Conservation (phyloP, 2,888 invertebrate species). For the Palloptera scutellata region DNA sequence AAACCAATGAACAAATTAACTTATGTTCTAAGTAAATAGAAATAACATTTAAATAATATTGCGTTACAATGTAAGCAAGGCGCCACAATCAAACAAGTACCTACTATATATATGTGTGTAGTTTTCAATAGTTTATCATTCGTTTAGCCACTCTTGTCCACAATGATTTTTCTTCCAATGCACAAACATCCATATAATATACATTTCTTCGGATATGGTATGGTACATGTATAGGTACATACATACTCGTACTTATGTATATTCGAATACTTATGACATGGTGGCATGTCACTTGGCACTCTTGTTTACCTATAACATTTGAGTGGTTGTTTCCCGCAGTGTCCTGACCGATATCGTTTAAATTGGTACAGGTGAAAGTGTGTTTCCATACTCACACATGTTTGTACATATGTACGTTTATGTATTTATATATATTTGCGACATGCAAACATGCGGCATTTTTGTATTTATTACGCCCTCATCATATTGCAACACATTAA, state of each 20-base stretch:
- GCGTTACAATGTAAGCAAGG: no score
- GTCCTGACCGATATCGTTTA: background rate
- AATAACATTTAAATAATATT: no score
- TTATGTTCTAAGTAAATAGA: no score
- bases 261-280: constrained; percentile 17
- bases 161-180: background rate
- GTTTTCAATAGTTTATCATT: constrained; percentile 11
- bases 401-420: constrained; percentile 5
- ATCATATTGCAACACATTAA: no score
- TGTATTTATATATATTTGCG: constrained; percentile 10
- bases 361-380: background rate
- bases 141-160: constrained; percentile 15
- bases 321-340: background rate
- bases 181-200: background rate
- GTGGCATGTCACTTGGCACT: constrained; percentile 13
- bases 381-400: background rate
- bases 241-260: background rate
- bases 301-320: constrained; percentile 4
- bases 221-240: background rate
- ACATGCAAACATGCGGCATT: constrained; percentile 20
- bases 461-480: constrained; percentile 3
- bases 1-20: no score
- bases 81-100: no score
- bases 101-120: constrained; percentile 7
- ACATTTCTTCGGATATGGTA: no score